phyloP scores from a whole-genome alignment of 2,888 invertebrate genomes.

The Ariolimax columbianus region DNA sequence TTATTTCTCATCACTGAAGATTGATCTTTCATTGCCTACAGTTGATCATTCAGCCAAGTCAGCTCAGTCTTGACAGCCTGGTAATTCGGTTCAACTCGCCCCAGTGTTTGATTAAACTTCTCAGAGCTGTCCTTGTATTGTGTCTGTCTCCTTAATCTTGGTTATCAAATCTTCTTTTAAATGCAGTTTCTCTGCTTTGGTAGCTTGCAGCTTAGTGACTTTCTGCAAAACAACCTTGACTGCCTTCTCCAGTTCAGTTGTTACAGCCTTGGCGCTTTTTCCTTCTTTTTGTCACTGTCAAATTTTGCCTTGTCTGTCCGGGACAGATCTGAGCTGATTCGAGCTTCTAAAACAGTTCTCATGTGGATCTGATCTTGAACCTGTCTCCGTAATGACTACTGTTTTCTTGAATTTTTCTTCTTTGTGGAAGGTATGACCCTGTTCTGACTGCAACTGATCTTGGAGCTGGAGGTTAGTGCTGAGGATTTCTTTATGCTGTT shows the following conservation, averaged over 20 bases:
- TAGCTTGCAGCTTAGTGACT: conserved; percentile 71
- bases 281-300: conserved; percentile 68
- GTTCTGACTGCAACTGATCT: conserved; percentile 70
- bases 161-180: conserved; percentile 62
- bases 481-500: conserved; percentile 69
- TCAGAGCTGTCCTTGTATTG: conserved; percentile 63
- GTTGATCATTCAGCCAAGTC: conserved; percentile 60
- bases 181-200: conserved; percentile 65
- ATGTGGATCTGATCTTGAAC: conserved; percentile 77
- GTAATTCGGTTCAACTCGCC: conserved; percentile 64
- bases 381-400: conserved; percentile 68
- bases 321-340: conserved; percentile 70
- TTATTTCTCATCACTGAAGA: conserved; percentile 75
- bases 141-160: conserved; percentile 62
- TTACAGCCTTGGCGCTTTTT: conserved; percentile 72
- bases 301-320: conserved; percentile 67
- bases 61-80: conserved; percentile 63
- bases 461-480: conserved; percentile 65
- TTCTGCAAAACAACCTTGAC: conserved; percentile 69
- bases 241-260: conserved; percentile 72
- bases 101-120: conserved; percentile 61
- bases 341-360: conserved; percentile 70
- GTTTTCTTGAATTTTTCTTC: conserved; percentile 74
- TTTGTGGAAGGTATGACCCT: conserved; percentile 70
- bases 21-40: conserved; percentile 73